These are phyloP conservation scores for Sciurus vulgaris DNA, from an alignment of 2,797 vertebrate species.

Conservation along the genomic window DNA sequence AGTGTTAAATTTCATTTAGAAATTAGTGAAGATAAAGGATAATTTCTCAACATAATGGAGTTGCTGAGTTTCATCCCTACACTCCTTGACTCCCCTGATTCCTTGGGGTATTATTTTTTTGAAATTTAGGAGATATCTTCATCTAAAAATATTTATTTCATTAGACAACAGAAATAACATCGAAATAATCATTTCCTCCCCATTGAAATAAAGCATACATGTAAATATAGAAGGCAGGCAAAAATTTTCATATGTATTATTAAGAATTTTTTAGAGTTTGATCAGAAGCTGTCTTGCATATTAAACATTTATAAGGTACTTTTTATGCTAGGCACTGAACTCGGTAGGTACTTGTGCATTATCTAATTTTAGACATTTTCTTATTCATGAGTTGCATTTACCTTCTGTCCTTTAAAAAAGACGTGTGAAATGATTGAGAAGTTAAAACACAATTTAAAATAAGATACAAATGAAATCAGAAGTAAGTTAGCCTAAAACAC, in stretches of 20 bases:
- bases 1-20: slow-evolving; percentile 8
- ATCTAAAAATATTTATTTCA: slow-evolving; percentile 48
- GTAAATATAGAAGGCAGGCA: not conserved
- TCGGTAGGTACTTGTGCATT: not conserved
- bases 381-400: not conserved
- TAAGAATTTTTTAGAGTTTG: not conserved
- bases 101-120: not conserved
- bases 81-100: not conserved
- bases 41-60: slow-evolving; percentile 13
- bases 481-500: not conserved
- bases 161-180: not conserved
- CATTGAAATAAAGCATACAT: slow-evolving; percentile 12
- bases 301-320: not conserved
- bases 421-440: not conserved
- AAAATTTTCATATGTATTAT: not conserved
- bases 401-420: not conserved
- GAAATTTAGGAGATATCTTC: not conserved
- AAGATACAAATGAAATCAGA: not conserved
- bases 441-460: not conserved
- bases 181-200: not conserved
- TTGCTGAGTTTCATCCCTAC: slow-evolving; percentile 16
- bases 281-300: slow-evolving; percentile 11
- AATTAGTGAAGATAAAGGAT: not conserved
- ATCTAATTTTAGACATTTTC: slow-evolving; percentile 33
- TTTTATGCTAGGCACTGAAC: not conserved